Conservation (phyloP, 2,797 vertebrate genomes). For the Neopelma chrysocephalum region DNA sequence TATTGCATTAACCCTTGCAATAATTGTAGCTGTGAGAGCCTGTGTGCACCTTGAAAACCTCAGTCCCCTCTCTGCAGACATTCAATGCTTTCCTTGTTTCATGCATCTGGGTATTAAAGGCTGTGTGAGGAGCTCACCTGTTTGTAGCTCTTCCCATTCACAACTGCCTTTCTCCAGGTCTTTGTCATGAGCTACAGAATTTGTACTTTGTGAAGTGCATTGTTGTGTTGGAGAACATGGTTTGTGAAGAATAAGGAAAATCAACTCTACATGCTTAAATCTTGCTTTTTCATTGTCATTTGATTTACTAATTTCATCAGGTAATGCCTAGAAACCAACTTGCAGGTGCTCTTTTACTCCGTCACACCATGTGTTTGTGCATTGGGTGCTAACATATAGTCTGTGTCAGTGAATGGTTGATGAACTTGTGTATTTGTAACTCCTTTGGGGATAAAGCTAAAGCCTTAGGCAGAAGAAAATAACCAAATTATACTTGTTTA, state of each 20-base stretch:
- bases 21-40: not conserved
- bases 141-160: not conserved
- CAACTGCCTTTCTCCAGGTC: not conserved
- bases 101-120: not conserved
- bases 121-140: not conserved
- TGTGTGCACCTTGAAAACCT: slow-evolving; percentile 19
- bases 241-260: not conserved
- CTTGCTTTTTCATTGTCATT: not conserved
- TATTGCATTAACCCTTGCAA: not conserved
- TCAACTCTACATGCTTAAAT: not conserved
- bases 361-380: not conserved
- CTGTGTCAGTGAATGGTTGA: slow-evolving; percentile 14
- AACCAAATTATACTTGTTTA: not conserved
- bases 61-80: not conserved
- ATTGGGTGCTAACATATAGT: slow-evolving; percentile 13
- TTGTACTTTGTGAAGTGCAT: not conserved
- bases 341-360: slow-evolving; percentile 75
- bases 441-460: not conserved
- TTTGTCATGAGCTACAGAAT: not conserved
- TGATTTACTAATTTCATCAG: slow-evolving; percentile 74
- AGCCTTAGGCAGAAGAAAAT: slow-evolving; percentile 1
- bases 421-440: not conserved
- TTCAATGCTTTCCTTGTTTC: not conserved
- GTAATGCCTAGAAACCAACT: slow-evolving; percentile 82
- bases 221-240: not conserved